Conservation (phyloP, 2,888 invertebrate species). For the Neria commutata region DNA sequence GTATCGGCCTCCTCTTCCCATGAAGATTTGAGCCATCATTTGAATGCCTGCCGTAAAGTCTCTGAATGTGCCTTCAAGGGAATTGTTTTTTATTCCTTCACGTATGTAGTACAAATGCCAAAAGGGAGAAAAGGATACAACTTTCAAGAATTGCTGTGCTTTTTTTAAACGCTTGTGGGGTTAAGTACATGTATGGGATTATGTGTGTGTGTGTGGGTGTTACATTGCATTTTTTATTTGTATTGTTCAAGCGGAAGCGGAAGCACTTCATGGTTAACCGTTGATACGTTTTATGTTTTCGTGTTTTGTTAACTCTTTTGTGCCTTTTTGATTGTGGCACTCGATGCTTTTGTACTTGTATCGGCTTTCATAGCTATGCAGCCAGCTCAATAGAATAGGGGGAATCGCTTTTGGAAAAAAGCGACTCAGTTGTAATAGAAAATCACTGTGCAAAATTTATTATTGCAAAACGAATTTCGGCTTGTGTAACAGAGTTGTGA, state of each 20-base stretch:
- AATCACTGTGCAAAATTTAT: no score
- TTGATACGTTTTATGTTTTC: slow-evolving; percentile 2
- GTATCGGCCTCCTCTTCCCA: neutral
- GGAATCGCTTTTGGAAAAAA: no score
- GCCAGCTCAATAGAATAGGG: neutral
- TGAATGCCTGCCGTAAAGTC: slow-evolving; percentile 2
- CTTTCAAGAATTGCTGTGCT: neutral
- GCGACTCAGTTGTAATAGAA: no score
- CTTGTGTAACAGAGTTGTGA: no score
- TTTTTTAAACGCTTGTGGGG: neutral
- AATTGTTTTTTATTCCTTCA: slow-evolving; percentile 7
- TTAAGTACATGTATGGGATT: no score
- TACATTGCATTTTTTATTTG: neutral
- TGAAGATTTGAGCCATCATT: slow-evolving; percentile 23
- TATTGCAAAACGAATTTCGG: no score
- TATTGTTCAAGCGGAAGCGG: slow-evolving; percentile 4
- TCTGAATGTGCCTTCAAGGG: no score
- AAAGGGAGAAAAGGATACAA: neutral
- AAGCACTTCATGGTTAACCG: slow-evolving; percentile 23
- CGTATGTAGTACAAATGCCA: no score
- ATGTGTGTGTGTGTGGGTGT: no score
- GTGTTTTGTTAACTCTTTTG: neutral
- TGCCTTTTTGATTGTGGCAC: neutral
- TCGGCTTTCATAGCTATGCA: slow-evolving; percentile 1
- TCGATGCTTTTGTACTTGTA: neutral